Evolutionary conservation across 2,888 invertebrate genomes (phyloP).

Genomic region (Lepetodrilus schrolli): DNA sequence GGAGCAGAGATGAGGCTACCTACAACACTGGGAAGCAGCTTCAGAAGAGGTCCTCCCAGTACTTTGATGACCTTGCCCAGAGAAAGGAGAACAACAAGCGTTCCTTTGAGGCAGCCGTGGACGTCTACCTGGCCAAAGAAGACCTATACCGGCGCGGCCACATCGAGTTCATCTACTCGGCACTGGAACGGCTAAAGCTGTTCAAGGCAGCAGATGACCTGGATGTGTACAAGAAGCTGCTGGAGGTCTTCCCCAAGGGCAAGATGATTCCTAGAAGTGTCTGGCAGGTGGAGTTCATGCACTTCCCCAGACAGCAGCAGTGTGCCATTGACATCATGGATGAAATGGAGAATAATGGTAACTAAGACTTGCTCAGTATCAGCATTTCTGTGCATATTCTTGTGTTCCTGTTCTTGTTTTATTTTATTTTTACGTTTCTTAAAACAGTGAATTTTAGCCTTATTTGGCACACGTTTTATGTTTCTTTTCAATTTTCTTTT

Average conservation of each 20-base stretch:
- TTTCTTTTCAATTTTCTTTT: too few species aligned
- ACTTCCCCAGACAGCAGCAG: conserved; percentile 96
- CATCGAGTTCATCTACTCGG: conserved; percentile 94
- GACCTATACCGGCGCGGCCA: conserved; percentile 86
- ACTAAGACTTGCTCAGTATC: too few species aligned
- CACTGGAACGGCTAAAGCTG: conserved; percentile 89
- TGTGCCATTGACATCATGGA: conserved; percentile 91
- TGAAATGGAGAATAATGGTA: conserved; percentile 95
- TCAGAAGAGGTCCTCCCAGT: conserved; percentile 29
- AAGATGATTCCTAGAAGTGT: conserved; percentile 83
- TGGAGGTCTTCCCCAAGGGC: conserved; percentile 92
- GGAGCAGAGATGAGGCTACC: background rate
- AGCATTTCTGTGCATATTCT: background rate
- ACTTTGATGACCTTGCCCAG: conserved; percentile 40
- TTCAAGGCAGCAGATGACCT: conserved; percentile 89
- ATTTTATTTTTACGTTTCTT: too few species aligned
- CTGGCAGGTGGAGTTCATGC: conserved; percentile 91
- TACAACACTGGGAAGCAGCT: conserved; percentile 26
- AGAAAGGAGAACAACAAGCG: conserved; percentile 50
- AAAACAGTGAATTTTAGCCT: too few species aligned
- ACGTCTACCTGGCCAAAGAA: conserved; percentile 81
- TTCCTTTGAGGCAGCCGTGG: conserved; percentile 61
- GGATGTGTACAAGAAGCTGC: conserved; percentile 84
- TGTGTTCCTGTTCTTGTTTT: background rate
- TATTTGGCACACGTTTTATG: too few species aligned